Conservation (phyloP, 2,888 invertebrate genomes). For the Cosmia trapezina region DNA sequence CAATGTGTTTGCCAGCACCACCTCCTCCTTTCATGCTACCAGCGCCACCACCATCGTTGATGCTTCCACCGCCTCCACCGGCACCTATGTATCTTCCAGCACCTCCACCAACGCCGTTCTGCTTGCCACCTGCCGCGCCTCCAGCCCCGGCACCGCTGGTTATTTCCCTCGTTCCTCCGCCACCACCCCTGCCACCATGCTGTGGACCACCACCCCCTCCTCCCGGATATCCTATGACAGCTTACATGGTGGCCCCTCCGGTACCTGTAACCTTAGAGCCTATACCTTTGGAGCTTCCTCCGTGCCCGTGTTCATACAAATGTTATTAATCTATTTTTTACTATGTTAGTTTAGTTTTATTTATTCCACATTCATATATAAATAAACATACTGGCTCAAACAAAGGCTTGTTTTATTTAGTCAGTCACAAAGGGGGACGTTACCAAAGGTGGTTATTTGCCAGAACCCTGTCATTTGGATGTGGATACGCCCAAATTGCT, state of each 20-base stretch:
- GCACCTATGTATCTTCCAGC: constrained; percentile 51
- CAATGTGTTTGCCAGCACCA: constrained; percentile 21
- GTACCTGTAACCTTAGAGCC: constrained; percentile 83
- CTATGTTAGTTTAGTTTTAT: constrained; percentile 57
- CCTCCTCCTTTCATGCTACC: constrained; percentile 59
- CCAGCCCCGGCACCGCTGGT: constrained; percentile 73
- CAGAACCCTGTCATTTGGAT: constrained; percentile 60
- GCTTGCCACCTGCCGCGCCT: constrained; percentile 61
- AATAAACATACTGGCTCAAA: constrained; percentile 49
- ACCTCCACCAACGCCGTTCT: constrained; percentile 50
- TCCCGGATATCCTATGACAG: constrained; percentile 81
- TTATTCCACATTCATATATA: constrained; percentile 56
- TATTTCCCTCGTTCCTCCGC: constrained; percentile 76
- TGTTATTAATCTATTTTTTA: constrained; percentile 50
- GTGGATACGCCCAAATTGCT: constrained; percentile 67
- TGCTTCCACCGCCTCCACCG: constrained; percentile 47
- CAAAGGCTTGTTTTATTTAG: constrained; percentile 46
- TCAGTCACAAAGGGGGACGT: constrained; percentile 40
- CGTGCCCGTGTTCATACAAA: constrained; percentile 68
- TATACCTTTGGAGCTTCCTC: constrained; percentile 74
- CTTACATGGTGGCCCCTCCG: constrained; percentile 82
- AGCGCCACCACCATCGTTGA: constrained; percentile 42
- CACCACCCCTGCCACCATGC: constrained; percentile 67
- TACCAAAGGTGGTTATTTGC: constrained; percentile 44
- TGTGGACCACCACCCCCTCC: constrained; percentile 71